A percentile compares a stretch with the other conserved stretches of the same genome.
Evolutionary conservation across 2,888 invertebrate genomes (phyloP).

Genomic region (Amorpha juglandis): DNA sequence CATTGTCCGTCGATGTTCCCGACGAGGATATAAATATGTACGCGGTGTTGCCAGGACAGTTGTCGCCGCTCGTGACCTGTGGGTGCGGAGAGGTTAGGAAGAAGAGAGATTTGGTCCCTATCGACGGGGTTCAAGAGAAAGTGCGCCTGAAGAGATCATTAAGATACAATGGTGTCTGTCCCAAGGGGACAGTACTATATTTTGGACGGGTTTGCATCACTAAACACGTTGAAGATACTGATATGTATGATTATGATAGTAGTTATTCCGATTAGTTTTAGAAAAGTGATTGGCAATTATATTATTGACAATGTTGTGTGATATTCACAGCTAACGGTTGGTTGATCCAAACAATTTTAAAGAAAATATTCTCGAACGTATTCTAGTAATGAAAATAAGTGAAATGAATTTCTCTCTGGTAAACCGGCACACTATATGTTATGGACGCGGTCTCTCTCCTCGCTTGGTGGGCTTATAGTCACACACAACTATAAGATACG

Average conservation of each 20-base stretch:
- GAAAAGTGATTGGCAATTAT: no score
- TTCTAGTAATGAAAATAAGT: no score
- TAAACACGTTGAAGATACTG: neutral
- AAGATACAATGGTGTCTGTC: neutral
- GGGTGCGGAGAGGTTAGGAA: slow-evolving; percentile 43
- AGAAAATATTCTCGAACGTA: no score
- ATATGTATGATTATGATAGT: neutral
- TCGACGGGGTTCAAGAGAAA: neutral
- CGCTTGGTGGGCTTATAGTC: no score
- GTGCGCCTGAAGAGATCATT: neutral
- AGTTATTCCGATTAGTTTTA: no score
- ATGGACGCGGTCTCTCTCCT: no score
- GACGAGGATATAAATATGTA: slow-evolving; percentile 31
- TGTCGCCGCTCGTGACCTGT: slow-evolving; percentile 44
- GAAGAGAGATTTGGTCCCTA: slow-evolving; percentile 40
- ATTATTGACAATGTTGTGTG: no score
- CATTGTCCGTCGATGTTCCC: slow-evolving; percentile 33
- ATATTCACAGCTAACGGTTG: no score
- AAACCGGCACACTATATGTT: no score
- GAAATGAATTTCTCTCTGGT: no score
- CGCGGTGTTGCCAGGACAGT: slow-evolving; percentile 43
- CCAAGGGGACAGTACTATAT: neutral
- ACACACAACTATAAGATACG: no score
- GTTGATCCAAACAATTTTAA: no score
- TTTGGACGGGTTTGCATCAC: neutral